Conservation (phyloP, 1,140 invertebrate species). For the Nasonia longicornis region DNA sequence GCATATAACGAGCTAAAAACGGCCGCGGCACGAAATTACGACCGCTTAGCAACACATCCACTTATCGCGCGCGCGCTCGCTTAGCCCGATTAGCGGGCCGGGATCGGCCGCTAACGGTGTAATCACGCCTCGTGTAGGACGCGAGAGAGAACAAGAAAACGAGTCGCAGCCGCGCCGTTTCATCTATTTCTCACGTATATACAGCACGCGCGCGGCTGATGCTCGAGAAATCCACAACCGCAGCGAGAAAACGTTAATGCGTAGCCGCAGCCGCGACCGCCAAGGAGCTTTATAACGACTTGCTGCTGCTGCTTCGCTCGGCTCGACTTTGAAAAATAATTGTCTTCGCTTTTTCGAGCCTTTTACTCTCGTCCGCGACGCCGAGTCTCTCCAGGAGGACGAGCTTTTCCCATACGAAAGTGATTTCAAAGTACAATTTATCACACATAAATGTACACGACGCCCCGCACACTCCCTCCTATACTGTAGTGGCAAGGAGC, state of each 20-base stretch:
- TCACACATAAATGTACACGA: background rate
- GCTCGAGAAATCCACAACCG: constrained; percentile 2
- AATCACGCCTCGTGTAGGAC: background rate
- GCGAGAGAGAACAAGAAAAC: background rate
- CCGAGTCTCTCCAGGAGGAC: background rate
- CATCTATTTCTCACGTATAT: background rate
- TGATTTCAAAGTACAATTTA: background rate
- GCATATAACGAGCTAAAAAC: background rate
- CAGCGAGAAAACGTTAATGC: constrained; percentile 18
- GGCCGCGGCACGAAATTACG: background rate
- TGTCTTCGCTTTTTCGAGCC: background rate
- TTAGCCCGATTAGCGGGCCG: background rate
- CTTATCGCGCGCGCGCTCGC: background rate
- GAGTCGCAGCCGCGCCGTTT: background rate
- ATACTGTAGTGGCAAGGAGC: background rate
- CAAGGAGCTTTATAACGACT: background rate
- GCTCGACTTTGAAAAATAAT: background rate
- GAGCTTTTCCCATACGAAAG: background rate
- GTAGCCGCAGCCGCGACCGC: background rate
- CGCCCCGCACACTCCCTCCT: background rate
- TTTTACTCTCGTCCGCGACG: background rate
- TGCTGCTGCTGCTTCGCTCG: background rate
- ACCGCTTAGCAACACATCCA: constrained; percentile 14
- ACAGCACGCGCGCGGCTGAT: background rate
- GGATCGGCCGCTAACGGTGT: background rate